Base-by-base conservation (phyloP, 2,113 vertebrate genomes). In the Brevimyrus niger region DNA sequence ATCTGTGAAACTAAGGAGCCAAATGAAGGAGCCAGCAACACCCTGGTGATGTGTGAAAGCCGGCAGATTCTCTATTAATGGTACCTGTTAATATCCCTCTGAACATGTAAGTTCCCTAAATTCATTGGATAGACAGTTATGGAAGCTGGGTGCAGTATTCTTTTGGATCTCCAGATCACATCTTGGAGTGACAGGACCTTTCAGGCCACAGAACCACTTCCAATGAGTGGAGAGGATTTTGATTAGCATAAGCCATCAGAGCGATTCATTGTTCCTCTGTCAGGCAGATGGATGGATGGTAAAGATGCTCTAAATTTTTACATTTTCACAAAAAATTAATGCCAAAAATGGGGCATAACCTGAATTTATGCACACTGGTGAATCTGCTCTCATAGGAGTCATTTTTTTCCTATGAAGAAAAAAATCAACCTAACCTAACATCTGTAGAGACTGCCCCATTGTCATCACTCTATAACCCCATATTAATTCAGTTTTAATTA, bases 401-500 rank as follows among this genome's bases (percentile, higher is more conserved):
- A 17, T 73, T 38, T 73, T 3, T 73, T 38, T 35, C 31, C 31
- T 65, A 65, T 27, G 58, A 23, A 13, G 7, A 73, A 73, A 73
- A 76, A 69, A 69, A 31, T 80, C 42, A 80, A 38, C n/a, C n/a
- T 42, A 42, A 80, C 35, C 73, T 19, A 38, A 76, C 35, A 76
- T 80, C 17, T 42, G 4, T 80, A 42, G 42, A 19, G 35, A 76
- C 38, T 80, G 73, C 42, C 35, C 15, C 15, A 6, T 80, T 38
- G 7, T 42, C 35, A 80, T 4, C 17, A 38, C 4, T 19, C 73
- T 42, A 69, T 31, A 31, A 65, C 9, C 9, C 10, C n/a, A 11
- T 65, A 65, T 38, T 38, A 48, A 23, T 85, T 46, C 94, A 94
- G 90, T 95, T 95, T 96, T 95, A 96, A 95, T 96, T 91, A 95